Percentiles rank a stretch among this genome's conserved stretches.
These are phyloP conservation scores for Mormoops blainvillei DNA, from an alignment of 2,113 vertebrate genomes.

Conservation along the genomic window DNA sequence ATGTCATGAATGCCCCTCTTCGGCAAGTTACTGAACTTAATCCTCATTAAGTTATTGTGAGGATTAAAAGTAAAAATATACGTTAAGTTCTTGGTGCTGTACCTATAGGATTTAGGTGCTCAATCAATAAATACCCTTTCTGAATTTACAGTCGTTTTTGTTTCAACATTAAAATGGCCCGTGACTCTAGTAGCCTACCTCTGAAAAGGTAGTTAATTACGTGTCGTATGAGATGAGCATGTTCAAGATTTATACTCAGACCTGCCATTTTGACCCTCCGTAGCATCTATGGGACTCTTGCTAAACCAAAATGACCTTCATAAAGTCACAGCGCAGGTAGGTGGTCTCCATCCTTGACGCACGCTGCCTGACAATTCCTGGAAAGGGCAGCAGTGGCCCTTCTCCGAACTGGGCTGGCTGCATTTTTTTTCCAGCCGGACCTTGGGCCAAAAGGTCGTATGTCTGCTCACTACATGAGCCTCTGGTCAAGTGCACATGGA, in stretches of 20 bases:
- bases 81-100: not conserved
- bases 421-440: slow-evolving; percentile 48
- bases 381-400: not conserved
- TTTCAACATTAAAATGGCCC: not conserved
- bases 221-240: not conserved
- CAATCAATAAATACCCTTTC: not conserved
- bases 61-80: not conserved
- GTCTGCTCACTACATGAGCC: slow-evolving; percentile 49
- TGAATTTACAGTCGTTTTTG: not conserved
- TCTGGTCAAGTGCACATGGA: slow-evolving; percentile 75
- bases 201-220: not conserved
- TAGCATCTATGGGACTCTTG: not conserved
- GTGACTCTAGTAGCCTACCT: not conserved
- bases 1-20: not conserved
- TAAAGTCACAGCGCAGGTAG: not conserved
- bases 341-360: not conserved
- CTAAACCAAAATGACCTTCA: slow-evolving; percentile 5
- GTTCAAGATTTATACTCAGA: not conserved
- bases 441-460: slow-evolving; percentile 49
- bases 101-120: not conserved
- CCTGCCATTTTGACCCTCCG: not conserved
- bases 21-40: not conserved
- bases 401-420: not conserved
- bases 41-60: not conserved
- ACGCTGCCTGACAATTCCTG: not conserved